Conservation (phyloP, 1,140 invertebrate genomes). For the Ladona fulva region DNA sequence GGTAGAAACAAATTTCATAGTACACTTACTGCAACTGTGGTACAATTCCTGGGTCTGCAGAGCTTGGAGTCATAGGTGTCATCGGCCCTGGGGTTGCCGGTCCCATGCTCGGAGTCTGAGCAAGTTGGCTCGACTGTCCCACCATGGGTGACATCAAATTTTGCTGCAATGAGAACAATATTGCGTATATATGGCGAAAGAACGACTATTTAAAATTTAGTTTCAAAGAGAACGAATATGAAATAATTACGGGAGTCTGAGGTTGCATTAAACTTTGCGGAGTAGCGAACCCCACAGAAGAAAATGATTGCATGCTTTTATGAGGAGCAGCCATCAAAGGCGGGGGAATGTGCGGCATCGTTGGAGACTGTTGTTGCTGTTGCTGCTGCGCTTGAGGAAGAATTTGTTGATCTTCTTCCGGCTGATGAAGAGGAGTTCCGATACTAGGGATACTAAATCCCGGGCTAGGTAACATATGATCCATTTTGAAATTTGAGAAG, state of each 20-base stretch:
- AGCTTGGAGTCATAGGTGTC: slow-evolving; percentile 91
- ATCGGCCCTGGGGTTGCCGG: slow-evolving; percentile 72
- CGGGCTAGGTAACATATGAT: slow-evolving; percentile 84
- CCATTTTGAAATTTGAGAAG: slow-evolving; percentile 42
- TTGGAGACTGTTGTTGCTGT: slow-evolving; percentile 47
- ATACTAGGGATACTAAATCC: slow-evolving; percentile 83
- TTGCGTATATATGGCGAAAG: neutral
- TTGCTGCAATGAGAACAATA: slow-evolving; percentile 46
- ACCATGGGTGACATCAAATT: slow-evolving; percentile 77
- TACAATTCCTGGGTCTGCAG: slow-evolving; percentile 85
- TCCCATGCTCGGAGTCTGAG: slow-evolving; percentile 49
- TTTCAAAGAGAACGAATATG: neutral
- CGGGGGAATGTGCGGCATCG: slow-evolving; percentile 47
- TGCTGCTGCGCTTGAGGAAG: slow-evolving; percentile 70
- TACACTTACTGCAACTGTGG: slow-evolving; percentile 83
- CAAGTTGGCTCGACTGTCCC: slow-evolving; percentile 37
- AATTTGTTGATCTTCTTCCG: slow-evolving; percentile 84
- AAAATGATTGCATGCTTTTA: slow-evolving; percentile 46
- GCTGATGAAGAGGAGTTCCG: slow-evolving; percentile 78
- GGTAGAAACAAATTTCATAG: slow-evolving; percentile 12
- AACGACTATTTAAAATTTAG: neutral
- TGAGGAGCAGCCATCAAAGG: slow-evolving; percentile 48
- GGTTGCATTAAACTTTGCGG: slow-evolving; percentile 73
- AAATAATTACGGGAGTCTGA: slow-evolving; percentile 64
- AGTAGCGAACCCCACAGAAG: slow-evolving; percentile 49